phyloP scores from a whole-genome alignment of 2,797 vertebrate species.

The Oryzias dopingdopingensis region DNA sequence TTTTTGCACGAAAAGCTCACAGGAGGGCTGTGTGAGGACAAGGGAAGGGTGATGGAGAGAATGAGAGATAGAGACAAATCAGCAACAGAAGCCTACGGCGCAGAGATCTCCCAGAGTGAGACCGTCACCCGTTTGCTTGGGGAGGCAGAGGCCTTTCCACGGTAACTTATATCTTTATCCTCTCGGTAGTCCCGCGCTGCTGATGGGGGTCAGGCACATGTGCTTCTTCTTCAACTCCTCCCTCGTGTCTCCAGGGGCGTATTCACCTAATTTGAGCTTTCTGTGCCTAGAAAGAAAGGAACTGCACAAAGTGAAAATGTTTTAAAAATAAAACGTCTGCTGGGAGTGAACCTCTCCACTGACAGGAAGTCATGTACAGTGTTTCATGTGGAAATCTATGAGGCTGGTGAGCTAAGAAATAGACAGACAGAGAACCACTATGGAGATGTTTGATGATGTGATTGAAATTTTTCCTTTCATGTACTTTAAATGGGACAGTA shows the following conservation, averaged over 20 bases:
- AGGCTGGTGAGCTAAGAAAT: no score
- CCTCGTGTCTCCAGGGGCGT: slow-evolving; percentile 26
- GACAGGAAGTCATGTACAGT: neutral
- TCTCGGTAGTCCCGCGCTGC: slow-evolving; percentile 55
- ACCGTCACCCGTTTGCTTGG: slow-evolving; percentile 58
- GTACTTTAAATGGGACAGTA: no score
- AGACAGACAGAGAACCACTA: no score
- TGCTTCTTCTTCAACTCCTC: slow-evolving; percentile 24
- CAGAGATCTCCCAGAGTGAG: slow-evolving; percentile 55
- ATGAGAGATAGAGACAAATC: slow-evolving; percentile 50
- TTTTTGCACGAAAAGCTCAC: slow-evolving; percentile 67
- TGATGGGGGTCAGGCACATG: slow-evolving; percentile 64
- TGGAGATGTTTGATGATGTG: no score
- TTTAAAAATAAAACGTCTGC: slow-evolving; percentile 14
- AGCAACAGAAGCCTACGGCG: slow-evolving; percentile 60
- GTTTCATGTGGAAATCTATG: no score
- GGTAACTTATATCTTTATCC: slow-evolving; percentile 73
- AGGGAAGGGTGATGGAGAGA: slow-evolving; percentile 44
- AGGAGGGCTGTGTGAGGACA: slow-evolving; percentile 58
- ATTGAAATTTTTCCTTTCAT: no score
- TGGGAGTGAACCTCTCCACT: neutral
- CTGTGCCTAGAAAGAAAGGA: slow-evolving; percentile 43
- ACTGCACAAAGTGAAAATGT: slow-evolving; percentile 15
- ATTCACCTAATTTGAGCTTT: slow-evolving; percentile 49
- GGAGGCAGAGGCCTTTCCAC: slow-evolving; percentile 57